These are phyloP conservation scores for Camponotus vicinus DNA, from an alignment of 1,140 invertebrate species.

Conservation along the genomic window DNA sequence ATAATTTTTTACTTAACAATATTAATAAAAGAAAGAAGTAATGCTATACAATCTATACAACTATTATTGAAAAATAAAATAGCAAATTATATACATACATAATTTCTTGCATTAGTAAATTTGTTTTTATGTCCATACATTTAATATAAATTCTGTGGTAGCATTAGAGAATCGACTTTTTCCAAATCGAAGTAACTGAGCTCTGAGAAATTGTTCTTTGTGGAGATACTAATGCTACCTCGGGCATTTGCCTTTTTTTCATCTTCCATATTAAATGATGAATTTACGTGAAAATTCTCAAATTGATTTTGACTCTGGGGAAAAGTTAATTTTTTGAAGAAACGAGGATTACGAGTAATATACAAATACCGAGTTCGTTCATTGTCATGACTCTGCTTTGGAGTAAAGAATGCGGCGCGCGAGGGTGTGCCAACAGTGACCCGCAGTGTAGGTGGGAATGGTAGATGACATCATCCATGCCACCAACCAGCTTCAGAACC, in stretches of 20 bases:
- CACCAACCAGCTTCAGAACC: conserved; percentile 86
- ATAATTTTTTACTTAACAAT: conserved; percentile 17
- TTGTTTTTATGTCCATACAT: conserved; percentile 75
- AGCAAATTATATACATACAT: neutral
- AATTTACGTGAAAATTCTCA: conserved; percentile 58
- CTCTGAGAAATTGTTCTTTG: conserved; percentile 55
- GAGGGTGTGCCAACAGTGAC: conserved; percentile 86
- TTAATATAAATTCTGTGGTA: conserved; percentile 60
- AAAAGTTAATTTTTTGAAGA: conserved; percentile 83
- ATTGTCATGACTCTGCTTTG: conserved; percentile 87
- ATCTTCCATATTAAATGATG: conserved; percentile 34
- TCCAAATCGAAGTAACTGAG: conserved; percentile 58
- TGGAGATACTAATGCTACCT: conserved; percentile 66
- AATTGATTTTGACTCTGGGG: conserved; percentile 72
- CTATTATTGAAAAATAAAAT: neutral
- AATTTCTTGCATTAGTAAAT: conserved; percentile 9
- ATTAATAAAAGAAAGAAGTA: neutral
- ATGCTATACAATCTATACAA: neutral
- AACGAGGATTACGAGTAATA: conserved; percentile 87
- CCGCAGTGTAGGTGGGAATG: conserved; percentile 86
- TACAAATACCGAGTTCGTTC: conserved; percentile 87
- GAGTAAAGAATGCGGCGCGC: conserved; percentile 86
- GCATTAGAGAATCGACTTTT: conserved; percentile 66
- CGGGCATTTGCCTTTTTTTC: conserved; percentile 17
- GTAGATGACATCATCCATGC: conserved; percentile 86